Evolutionary conservation across 2,797 vertebrate species (phyloP), one percentile per base, ranked within the genome.

Genomic region (Macroramphosus scolopax): DNA sequence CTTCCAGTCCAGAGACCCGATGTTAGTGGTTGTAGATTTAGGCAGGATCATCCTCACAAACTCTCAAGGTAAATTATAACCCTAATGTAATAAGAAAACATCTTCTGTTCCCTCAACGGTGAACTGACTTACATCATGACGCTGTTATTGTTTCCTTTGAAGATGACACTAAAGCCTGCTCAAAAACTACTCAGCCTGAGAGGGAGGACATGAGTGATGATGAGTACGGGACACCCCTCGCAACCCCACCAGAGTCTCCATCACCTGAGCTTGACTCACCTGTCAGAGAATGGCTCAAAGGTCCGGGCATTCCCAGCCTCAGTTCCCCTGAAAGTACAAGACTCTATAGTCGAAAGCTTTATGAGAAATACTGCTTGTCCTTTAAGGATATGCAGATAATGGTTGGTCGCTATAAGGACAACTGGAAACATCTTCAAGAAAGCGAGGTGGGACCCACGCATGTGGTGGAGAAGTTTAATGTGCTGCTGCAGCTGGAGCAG

Each of bases 331-430:
- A 93, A 49, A 87, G 88, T 44, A 81, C 83, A 1, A 91, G 91
- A 17, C 60, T 93, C 30, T 90, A 93, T 81, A 92, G 85, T 78
- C 90, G 90, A 36, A 95, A 91, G 68, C 90, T 97, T 61, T 99
- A 99, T 3, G 97, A 99, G 70, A 94, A 91, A 59, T 99, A 98
- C 75, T 91, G 91, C 0, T 79, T 99, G 73, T 95, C 95, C 0
- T 99, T 98, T 51, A 92, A 95, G 68, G 95, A 98, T 79, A 89
- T 99, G 22, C 97, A 99, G 87, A 95, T 99, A 68, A 98, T 99
- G 97, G 96, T 98, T 1, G 97, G 97, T 17, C 92, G 84, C 7
- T 94, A 90, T 58, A 95, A 92, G 63, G 96, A 98, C 88, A 98
- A 94, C 67, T 98, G 97, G 97, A 99, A 97, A 18, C 95, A 96